Percentiles rank a stretch among this genome's conserved stretches.
Evolutionary conservation across 2,888 invertebrate genomes (phyloP).

Genomic region (Drosophila greeni): DNA sequence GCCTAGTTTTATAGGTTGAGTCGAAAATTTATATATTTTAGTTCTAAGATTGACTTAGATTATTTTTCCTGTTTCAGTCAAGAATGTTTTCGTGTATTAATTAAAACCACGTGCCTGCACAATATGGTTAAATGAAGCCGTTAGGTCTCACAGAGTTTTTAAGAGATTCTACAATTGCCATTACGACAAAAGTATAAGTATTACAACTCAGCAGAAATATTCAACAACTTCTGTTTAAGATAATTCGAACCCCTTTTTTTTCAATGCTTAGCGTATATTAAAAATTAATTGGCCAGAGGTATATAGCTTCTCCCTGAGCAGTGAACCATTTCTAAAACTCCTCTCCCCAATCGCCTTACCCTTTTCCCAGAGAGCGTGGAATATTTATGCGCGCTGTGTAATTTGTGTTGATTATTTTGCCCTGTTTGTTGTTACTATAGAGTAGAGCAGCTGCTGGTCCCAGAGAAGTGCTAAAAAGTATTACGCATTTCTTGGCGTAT

Average conservation of each 20-base stretch:
- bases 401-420: constrained; percentile 68
- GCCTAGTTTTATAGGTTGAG: no score
- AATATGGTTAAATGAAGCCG: background rate
- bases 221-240: constrained; percentile 7
- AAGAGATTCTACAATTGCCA: background rate
- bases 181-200: constrained; percentile 13
- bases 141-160: background rate
- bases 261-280: constrained; percentile 65
- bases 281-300: constrained; percentile 61
- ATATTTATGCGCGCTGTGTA: constrained; percentile 55
- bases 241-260: constrained; percentile 42
- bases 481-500: constrained; percentile 55
- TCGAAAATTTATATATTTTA: no score
- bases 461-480: constrained; percentile 45
- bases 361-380: constrained; percentile 30
- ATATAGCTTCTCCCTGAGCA: constrained; percentile 10
- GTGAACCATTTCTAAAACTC: constrained; percentile 15
- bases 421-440: constrained; percentile 36
- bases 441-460: constrained; percentile 44
- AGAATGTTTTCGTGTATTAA: background rate
- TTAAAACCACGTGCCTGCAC: background rate
- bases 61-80: background rate
- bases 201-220: constrained; percentile 45
- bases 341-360: constrained; percentile 11
- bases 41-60: background rate